Evolutionary conservation across 1,140 invertebrate genomes (phyloP).

Genomic region (Zaprionus africanus): DNA sequence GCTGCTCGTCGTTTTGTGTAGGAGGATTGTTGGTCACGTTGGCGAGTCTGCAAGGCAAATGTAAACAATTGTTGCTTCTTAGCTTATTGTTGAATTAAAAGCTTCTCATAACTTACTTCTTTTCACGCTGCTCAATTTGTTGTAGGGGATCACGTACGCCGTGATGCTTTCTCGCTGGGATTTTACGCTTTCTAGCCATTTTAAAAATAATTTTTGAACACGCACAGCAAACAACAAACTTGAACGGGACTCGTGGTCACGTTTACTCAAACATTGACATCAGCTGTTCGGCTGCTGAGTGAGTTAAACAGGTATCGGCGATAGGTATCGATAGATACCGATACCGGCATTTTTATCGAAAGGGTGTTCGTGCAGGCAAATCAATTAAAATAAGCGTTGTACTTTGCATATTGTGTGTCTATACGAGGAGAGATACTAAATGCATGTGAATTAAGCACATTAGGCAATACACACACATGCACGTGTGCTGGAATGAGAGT

Average conservation of each 20-base stretch:
- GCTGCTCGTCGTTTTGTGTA: conserved; percentile 65
- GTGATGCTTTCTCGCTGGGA: conserved; percentile 81
- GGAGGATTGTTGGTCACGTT: conserved; percentile 81
- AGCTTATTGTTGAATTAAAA: not conserved
- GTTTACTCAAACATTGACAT: conserved; percentile 28
- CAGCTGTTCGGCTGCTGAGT: conserved; percentile 32
- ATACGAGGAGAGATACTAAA: conserved; percentile 9
- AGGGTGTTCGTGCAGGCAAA: conserved; percentile 2
- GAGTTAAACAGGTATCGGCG: not conserved
- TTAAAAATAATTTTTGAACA: not conserved
- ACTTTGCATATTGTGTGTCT: not conserved
- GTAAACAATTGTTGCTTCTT: conserved; percentile 1
- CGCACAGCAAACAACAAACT: conserved; percentile 7
- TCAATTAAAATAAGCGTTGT: conserved; percentile 14
- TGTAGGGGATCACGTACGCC: conserved; percentile 81
- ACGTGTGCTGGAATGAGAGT: not conserved
- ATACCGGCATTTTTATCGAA: conserved; percentile 24
- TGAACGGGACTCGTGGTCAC: conserved; percentile 35
- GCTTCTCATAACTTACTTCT: conserved; percentile 54
- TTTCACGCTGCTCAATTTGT: conserved; percentile 69
- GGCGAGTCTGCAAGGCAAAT: conserved; percentile 56
- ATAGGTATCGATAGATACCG: not conserved
- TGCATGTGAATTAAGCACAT: conserved; percentile 6
- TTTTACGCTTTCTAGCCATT: conserved; percentile 80
- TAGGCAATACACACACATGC: conserved; percentile 7